Conservation (phyloP, 2,113 vertebrate genomes). For the Arenaria interpres region DNA sequence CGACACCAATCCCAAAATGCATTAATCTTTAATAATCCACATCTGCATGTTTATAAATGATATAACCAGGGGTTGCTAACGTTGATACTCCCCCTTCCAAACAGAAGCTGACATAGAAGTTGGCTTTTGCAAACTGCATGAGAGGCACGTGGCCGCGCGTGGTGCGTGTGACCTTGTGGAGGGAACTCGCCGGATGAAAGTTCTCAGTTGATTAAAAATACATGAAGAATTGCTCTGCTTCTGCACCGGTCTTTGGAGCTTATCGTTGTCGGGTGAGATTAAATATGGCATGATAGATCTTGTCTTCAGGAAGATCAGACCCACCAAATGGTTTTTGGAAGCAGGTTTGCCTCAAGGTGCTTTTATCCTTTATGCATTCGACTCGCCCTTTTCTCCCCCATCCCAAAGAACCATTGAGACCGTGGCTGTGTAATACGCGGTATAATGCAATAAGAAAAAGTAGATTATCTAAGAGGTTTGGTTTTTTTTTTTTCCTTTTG, state of each 20-base stretch:
- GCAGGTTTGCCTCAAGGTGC: constrained; percentile 16
- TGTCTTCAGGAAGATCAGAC: constrained; percentile 18
- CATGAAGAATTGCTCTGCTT: background rate
- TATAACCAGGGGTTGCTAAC: constrained; percentile 71
- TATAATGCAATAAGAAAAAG: background rate
- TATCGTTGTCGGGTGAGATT: background rate
- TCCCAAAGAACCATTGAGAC: background rate
- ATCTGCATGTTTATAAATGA: constrained; percentile 83
- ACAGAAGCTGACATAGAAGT: constrained; percentile 80
- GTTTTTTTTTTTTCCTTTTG: background rate
- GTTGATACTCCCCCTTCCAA: constrained; percentile 75
- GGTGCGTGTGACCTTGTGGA: constrained; percentile 67
- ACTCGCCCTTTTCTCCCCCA: background rate
- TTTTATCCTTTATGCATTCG: constrained; percentile 24
- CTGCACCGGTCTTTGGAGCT: constrained; percentile 1
- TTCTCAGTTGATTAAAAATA: constrained; percentile 56
- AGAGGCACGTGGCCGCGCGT: background rate
- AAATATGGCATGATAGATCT: constrained; percentile 44
- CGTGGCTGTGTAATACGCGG: background rate
- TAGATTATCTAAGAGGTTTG: background rate
- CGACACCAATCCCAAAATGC: constrained; percentile 79
- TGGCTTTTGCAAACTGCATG: constrained; percentile 64
- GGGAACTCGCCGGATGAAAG: constrained; percentile 23
- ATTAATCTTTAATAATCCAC: constrained; percentile 85
- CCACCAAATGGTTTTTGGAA: constrained; percentile 26